phyloP scores from a whole-genome alignment of 2,888 invertebrate genomes.

The Sminthurinus aureus region DNA sequence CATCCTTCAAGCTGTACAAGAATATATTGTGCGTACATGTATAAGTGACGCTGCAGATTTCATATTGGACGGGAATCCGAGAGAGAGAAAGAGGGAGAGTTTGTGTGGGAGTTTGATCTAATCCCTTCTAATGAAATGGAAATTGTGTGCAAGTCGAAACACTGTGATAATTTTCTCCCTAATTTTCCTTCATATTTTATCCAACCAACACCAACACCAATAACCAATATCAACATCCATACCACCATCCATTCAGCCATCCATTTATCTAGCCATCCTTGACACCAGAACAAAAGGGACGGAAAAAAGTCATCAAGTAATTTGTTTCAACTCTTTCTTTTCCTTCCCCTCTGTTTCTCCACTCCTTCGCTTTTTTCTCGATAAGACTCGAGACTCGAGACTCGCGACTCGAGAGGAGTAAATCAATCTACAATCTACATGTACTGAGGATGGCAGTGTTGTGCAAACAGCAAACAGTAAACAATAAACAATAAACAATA shows the following conservation, averaged over 20 bases:
- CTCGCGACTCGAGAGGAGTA: background rate
- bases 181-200: conserved; percentile 13
- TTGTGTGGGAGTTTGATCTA: background rate
- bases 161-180: conserved; percentile 4
- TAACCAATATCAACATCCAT: too few relatives aligned
- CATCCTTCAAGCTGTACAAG: too few relatives aligned
- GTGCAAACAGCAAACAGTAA: too few relatives aligned
- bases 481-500: too few relatives aligned
- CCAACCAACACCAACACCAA: background rate
- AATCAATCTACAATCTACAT: background rate
- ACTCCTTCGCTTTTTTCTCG: background rate
- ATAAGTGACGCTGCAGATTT: background rate
- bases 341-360: background rate
- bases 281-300: background rate
- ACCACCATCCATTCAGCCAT: too few relatives aligned
- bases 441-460: background rate
- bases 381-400: background rate
- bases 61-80: background rate
- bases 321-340: background rate
- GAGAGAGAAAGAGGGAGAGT: background rate
- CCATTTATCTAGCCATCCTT: background rate
- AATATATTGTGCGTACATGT: too few relatives aligned
- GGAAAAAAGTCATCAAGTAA: conserved; percentile 16
- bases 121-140: conserved; percentile 15
- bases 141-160: background rate